Conservation (phyloP, 2,113 vertebrate genomes). For the Pseudopipra pipra region DNA sequence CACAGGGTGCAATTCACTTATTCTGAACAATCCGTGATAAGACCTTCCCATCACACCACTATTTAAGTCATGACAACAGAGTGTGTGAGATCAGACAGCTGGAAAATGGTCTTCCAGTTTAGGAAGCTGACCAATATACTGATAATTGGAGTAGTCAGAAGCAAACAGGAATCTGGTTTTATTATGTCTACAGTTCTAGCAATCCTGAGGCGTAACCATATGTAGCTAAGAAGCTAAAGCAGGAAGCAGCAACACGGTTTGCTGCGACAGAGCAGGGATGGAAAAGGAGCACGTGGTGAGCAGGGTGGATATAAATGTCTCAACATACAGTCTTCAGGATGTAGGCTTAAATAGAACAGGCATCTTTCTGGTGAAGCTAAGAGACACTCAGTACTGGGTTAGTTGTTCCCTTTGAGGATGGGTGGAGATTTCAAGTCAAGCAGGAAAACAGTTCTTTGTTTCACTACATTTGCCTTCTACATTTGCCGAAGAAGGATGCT, state of each 20-base stretch:
- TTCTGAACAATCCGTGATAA: rapidly evolving
- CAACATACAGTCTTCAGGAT: background rate
- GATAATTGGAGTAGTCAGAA: background rate
- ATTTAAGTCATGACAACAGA: background rate
- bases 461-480: too few species aligned
- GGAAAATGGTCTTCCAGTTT: background rate
- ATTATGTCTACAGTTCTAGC: background rate
- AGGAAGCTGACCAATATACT: background rate
- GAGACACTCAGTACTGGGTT: background rate
- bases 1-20: background rate
- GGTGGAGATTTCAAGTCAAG: background rate
- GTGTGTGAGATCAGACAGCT: background rate
- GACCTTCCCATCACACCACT: rapidly evolving
- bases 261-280: background rate
- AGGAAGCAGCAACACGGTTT: background rate
- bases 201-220: background rate
- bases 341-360: background rate
- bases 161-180: background rate
- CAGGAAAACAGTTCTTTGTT: background rate
- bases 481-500: background rate
- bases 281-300: background rate
- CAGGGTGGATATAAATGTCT: background rate
- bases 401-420: background rate
- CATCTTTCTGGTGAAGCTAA: background rate
- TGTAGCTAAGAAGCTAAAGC: background rate